phyloP scores from a whole-genome alignment of 2,113 vertebrate genomes.

The Felis chaus region DNA sequence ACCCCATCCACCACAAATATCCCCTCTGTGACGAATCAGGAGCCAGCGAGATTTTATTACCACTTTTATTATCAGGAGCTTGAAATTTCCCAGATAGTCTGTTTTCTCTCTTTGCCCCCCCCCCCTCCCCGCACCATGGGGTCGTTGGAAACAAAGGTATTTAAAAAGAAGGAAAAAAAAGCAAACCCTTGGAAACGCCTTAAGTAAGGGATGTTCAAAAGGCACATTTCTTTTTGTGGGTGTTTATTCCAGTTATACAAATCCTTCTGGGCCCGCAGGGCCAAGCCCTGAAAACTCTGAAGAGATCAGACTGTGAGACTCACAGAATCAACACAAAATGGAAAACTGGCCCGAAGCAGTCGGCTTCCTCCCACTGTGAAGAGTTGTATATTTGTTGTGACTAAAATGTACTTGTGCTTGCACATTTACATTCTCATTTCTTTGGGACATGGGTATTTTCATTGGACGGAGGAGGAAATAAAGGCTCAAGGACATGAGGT shows the following conservation, averaged over 20 bases:
- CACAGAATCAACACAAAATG: background rate
- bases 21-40: background rate
- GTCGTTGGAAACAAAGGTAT: conserved; percentile 43
- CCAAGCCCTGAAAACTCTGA: background rate
- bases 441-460: background rate
- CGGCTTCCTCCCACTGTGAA: background rate
- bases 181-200: conserved; percentile 8
- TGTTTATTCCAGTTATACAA: conserved; percentile 12
- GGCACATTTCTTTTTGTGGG: background rate
- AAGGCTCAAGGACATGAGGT: background rate
- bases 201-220: background rate
- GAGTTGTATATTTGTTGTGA: background rate
- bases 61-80: conserved; percentile 56
- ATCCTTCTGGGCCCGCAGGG: background rate
- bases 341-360: conserved; percentile 18
- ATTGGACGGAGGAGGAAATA: background rate
- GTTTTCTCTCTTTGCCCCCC: conserved; percentile 33
- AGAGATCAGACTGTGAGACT: background rate
- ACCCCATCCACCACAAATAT: conserved; percentile 1
- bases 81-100: conserved; percentile 55
- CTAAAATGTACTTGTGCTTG: background rate
- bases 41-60: conserved; percentile 52
- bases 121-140: background rate
- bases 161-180: conserved; percentile 17
- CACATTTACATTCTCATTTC: background rate